Percentiles rank a stretch among this genome's conserved stretches.
phyloP scores from a whole-genome alignment of 2,888 invertebrate genomes.

The Andricus curvator region DNA sequence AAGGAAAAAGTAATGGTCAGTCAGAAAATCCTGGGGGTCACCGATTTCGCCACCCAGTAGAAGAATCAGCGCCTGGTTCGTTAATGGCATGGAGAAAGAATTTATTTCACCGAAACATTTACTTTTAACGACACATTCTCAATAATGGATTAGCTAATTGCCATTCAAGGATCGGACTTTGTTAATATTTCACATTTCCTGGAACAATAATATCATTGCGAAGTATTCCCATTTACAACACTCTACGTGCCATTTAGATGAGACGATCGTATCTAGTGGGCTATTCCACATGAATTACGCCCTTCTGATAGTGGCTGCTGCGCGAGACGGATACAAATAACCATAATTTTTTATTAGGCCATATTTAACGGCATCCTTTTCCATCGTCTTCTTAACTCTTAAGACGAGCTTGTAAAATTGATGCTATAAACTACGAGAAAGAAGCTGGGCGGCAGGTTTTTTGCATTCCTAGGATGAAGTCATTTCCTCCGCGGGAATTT shows the following conservation, averaged over 20 bases:
- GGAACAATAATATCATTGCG: slow-evolving; percentile 37
- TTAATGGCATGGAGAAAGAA: background rate
- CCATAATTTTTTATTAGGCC: slow-evolving; percentile 38
- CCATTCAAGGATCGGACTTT: slow-evolving; percentile 13
- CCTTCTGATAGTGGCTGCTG: slow-evolving; percentile 27
- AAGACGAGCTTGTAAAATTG: slow-evolving; percentile 35
- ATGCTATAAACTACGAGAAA: slow-evolving; percentile 21
- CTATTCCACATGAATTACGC: slow-evolving; percentile 18
- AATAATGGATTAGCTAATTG: slow-evolving; percentile 34
- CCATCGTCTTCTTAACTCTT: slow-evolving; percentile 10
- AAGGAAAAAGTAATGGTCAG: too few species aligned
- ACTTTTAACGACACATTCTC: slow-evolving; percentile 13
- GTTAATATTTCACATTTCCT: slow-evolving; percentile 26
- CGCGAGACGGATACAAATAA: slow-evolving; percentile 37
- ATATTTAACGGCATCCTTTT: slow-evolving; percentile 31
- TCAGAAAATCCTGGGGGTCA: too few species aligned
- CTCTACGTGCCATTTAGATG: slow-evolving; percentile 26
- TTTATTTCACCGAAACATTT: background rate
- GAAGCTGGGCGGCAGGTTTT: background rate
- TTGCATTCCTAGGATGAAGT: slow-evolving; percentile 39
- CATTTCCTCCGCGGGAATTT: slow-evolving; percentile 30
- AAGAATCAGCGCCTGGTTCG: background rate
- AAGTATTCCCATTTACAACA: slow-evolving; percentile 36
- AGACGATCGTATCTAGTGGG: slow-evolving; percentile 17
- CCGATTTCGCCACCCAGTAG: too few species aligned